These are phyloP conservation scores for Ginglymostoma cirratum DNA, from an alignment of 2,113 vertebrate genomes.

Conservation along the genomic window DNA sequence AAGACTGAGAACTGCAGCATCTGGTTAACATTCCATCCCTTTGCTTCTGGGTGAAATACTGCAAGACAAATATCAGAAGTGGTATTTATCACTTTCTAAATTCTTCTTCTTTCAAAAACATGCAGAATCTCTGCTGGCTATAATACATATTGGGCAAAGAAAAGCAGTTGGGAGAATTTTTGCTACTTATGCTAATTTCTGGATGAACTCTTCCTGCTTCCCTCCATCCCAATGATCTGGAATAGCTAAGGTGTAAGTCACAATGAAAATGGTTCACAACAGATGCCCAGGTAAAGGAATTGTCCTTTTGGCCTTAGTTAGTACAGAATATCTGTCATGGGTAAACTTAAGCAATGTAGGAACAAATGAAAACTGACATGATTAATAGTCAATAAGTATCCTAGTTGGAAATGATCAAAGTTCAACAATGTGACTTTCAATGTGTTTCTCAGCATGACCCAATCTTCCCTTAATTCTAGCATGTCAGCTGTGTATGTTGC, in stretches of 20 bases:
- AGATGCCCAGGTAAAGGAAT: not conserved
- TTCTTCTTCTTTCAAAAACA: not conserved
- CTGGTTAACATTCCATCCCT: not conserved
- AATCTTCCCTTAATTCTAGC: not conserved
- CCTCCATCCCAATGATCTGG: too few relatives aligned
- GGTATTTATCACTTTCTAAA: not conserved
- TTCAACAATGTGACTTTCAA: not conserved
- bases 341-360: too few relatives aligned
- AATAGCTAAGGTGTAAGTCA: not conserved
- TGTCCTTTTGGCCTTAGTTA: not conserved
- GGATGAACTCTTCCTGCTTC: not conserved
- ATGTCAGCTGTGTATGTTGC: not conserved
- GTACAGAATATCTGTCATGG: not conserved
- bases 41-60: not conserved
- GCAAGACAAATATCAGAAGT: not conserved
- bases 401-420: not conserved
- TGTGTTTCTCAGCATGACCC: not conserved
- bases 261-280: not conserved
- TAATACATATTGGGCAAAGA: not conserved
- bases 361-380: not conserved
- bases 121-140: not conserved
- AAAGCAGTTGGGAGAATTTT: not conserved
- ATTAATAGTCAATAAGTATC: not conserved
- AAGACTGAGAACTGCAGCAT: not conserved
- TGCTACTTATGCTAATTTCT: not conserved